Conservation (phyloP, 2,888 invertebrate species). For the Drosophila birchii region DNA sequence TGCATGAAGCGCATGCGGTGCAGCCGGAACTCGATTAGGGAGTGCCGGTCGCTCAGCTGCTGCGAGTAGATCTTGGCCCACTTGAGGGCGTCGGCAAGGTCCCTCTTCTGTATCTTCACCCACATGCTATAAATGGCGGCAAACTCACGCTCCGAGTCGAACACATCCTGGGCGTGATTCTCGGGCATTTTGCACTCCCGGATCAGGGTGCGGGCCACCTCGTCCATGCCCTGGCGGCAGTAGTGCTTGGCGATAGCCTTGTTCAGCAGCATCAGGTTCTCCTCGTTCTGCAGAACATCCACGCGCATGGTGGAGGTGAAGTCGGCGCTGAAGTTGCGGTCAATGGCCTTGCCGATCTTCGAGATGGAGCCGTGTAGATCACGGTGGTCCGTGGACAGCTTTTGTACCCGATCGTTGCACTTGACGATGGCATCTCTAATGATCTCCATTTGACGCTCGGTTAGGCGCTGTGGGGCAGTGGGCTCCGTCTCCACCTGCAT, state of each 20-base stretch:
- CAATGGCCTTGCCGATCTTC: constrained; percentile 98
- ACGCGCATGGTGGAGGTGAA: constrained; percentile 94
- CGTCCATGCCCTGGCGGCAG: constrained; percentile 96
- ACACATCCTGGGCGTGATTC: constrained; percentile 82
- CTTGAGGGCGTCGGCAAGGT: constrained; percentile 93
- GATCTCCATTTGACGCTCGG: constrained; percentile 89
- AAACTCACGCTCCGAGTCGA: constrained; percentile 89
- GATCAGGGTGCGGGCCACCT: constrained; percentile 93
- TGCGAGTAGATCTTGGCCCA: constrained; percentile 93
- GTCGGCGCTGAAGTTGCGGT: constrained; percentile 96
- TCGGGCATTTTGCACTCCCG: constrained; percentile 82
- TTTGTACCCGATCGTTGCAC: constrained; percentile 92
- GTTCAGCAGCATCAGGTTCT: constrained; percentile 89
- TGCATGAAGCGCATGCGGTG: constrained; percentile 93
- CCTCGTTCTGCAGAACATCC: constrained; percentile 89
- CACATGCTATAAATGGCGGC: constrained; percentile 94
- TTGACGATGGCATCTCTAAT: constrained; percentile 91
- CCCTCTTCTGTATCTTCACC: constrained; percentile 91
- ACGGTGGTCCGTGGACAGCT: constrained; percentile 94
- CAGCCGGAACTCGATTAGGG: constrained; percentile 91
- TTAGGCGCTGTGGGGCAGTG: constrained; percentile 88
- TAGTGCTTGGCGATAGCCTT: constrained; percentile 98
- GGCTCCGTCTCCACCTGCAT: constrained; percentile 82
- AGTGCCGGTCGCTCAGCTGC: constrained; percentile 86
- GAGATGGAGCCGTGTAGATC: constrained; percentile 91